Evolutionary conservation across 2,113 vertebrate genomes (phyloP), one percentile per base, ranked within the genome.

Genomic region (Oncorhynchus gorbuscha): DNA sequence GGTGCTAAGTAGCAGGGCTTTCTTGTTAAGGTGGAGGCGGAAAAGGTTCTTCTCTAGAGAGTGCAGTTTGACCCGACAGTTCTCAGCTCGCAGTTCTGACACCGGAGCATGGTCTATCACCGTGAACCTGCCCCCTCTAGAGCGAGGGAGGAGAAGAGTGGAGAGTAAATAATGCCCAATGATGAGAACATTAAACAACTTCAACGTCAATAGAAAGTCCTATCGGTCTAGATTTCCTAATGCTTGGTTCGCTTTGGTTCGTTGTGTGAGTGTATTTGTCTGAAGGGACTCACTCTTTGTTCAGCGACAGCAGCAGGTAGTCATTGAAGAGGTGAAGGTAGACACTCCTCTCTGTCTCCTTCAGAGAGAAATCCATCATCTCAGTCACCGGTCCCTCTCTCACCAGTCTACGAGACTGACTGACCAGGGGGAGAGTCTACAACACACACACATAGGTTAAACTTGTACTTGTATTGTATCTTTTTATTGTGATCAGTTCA

Each of bases 271-370:
- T 30, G 49, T 66, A 65, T 45, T 45, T 45, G 39, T 45, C 39
- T 51, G 70, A 9, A 35, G 12, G 71, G 62, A 88, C 94, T 86
- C 79, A 94, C 97, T 99, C 97, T 94, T 95, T 96, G 72, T 93
- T 94, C 73, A 95, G 92, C 2, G 97, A 99, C 62, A 99, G 82
- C 74, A 99, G 87, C 87, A 99, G 89, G 75, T 95, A 95, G 92
- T 99, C 97, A 28, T 96, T 99, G 89, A 99, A 99, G 74, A 99
- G 95, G 77, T 99, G 97, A 72, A 99, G 81, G 85, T 98, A 96
- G 83, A 95, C 84, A 1, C 85, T 94, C 30, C 96, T 94, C 1
- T 95, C 94, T 0, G 84, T 94, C 35, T 97, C 92, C 78, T 96
- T 98, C 78, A 94, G 89, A 55, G 94, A 94, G 62, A 98, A 93